Evolutionary conservation across 2,797 vertebrate genomes (phyloP), one percentile per base, ranked within the genome.

Genomic region (Poeciliopsis paucimaculata): DNA sequence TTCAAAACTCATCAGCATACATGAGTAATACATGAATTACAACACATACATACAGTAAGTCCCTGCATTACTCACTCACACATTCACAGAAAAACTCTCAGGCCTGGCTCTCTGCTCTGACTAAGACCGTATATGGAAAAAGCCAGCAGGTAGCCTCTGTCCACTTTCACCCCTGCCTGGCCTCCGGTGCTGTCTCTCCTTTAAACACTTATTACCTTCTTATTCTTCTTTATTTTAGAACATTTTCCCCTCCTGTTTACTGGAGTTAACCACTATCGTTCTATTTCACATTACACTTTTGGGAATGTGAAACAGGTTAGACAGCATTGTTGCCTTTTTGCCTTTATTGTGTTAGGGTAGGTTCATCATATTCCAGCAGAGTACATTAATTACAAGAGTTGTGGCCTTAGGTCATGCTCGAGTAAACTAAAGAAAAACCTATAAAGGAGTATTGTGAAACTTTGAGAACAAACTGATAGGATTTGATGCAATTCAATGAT

Each of bases 111-210:
- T 86, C 66, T 41, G 83, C 88, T 86, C 90, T 76, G 82, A 85
- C 85, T 82, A 86, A 88, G 83, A 89, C 94, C 92, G 78, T 94
- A 94, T 94, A 94, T 94, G 94, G 93, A 93, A 94, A 90, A 93
- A 94, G 82, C 84, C 79, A 91, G 89, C 92, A 93, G 88, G 91
- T 93, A 91, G 85, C 87, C 81, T 90, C 77, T 86, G 80, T 86
- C 79, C 82, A 88, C 80, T 80, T 76, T 85, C 78, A 83, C 84
- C 84, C 84, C 84, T 75, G 80, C 68, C 77, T 75, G 73, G 78
- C 75, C 68, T 51, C 76, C 51, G 26, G 73, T 34, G 16, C 47
- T 62, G 8, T 71, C 74, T 84, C 55, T 78, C 71, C 45, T 43
- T 79, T 72, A 71, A 82, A 86, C 79, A 73, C 68, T 64, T 18